Evolutionary conservation across 1,140 invertebrate species (phyloP), one percentile per base, ranked within the genome.

Genomic region (Hylaeus volcanicus): DNA sequence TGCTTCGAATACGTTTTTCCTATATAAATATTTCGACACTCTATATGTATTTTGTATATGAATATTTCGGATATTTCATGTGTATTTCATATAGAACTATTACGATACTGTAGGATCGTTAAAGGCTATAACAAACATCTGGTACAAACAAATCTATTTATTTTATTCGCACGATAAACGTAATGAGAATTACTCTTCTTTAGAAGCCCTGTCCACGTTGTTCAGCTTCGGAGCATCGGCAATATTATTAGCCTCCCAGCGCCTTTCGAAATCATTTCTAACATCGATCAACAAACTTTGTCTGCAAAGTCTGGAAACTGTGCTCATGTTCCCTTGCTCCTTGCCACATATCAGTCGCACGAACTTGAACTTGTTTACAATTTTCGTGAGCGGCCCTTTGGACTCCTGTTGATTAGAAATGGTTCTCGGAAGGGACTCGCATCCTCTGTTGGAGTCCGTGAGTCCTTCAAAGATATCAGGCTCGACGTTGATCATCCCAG

Each of bases 401-500:
- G 82, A 26, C 51, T 87, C 74, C 37, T 79, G 77, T 6, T 79
- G 83, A 87, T 86, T 76, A 58, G 83, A 74, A 89, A 89, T 89
- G 72, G 80, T 61, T 86, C 89, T 51, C 11, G 93, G 92, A 14
- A 92, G 86, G 15, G 92, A 94, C 5, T 92, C 90, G 70, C 90
- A 93, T 48, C 92, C 90, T 41, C 90, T 87, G 56, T 78, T 82
- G 51, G 91, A 77, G 58, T 90, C 90, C 0, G 89, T 83, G 39
- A 94, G 88, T 81, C 94, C 92, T 76, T 94, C 93, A 89, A 94
- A 95, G 3, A 94, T 92, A 11, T 94, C 93, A 15, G 93, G 88
- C 75, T 95, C 95, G 1, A 96, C 92, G 79, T 95, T 95, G 65
- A 96, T 96, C 94, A 96, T 96, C 12, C 96, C 96, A 0, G 95